Base-by-base conservation (phyloP, 2,113 vertebrate genomes). In the Mugil cephalus region DNA sequence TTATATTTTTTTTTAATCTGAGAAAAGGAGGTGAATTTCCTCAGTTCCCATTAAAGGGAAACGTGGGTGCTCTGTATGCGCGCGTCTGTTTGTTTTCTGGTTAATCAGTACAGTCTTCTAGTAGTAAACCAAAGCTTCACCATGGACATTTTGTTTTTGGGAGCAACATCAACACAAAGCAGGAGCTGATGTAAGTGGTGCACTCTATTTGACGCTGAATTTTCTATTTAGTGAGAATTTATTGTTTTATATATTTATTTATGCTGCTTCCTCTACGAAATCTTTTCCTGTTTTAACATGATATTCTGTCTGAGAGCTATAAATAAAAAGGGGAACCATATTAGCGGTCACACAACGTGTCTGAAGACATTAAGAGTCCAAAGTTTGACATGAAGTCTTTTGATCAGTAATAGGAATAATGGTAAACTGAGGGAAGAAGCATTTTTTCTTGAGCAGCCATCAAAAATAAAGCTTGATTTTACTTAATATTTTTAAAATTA, bases 61-160 rank as follows among this genome's bases (percentile, higher is more conserved):
- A 21, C 67, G 52, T 38, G 45, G 39, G 40, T 11, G 12, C 59
- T 11, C 39, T 47, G 55, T 14, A 59, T 60, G 48, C 73, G 59
- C 70, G 64, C 7, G 53, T 84, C 38, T 94, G 91, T 95, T 93
- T 94, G 90, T 78, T 91, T 86, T 90, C 61, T 88, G 91, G 94
- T 95, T 95, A 95, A 95, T 95, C 81, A 95, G 92, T 94, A 93
- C 72, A 66, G 77, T 55, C 59, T 24, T 58, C 84, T 78, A 84
- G 89, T 92, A 93, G 92, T 92, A 87, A 90, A 88, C 46, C 72
- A 80, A 87, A 79, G 79, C 65, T 61, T 34, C 79, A 35, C n/a
- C 58, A 66, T 80, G 70, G 79, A 75, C 80, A 73, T 87, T 86
- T 88, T 82, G 69, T 76, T 78, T 90, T 83, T 79, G 19, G 69